Evolutionary conservation across 2,113 vertebrate species (phyloP).

Genomic region (Muntiacus muntjak): DNA sequence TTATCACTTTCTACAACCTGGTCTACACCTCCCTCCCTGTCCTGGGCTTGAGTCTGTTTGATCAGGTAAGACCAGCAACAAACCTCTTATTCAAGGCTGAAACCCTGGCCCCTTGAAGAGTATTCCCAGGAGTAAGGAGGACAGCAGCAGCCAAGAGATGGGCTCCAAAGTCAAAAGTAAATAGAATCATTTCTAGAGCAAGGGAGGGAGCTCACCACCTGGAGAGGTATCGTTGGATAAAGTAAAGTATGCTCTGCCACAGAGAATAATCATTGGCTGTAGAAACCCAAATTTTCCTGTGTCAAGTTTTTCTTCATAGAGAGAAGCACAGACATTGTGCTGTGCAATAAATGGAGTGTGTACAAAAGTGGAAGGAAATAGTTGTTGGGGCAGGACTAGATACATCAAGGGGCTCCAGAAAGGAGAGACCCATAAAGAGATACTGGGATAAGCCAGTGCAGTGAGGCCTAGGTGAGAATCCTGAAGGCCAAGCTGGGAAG

Average conservation of each 20-base stretch:
- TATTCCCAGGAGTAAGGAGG: not conserved
- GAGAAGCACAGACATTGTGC: not conserved
- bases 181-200: conserved; percentile 16
- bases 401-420: not conserved
- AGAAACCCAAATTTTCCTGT: conserved; percentile 5
- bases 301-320: conserved; percentile 27
- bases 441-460: not conserved
- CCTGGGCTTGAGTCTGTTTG: conserved; percentile 93
- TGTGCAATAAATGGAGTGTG: not conserved
- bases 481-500: not conserved
- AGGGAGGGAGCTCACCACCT: not conserved
- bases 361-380: conserved; percentile 9
- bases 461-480: not conserved
- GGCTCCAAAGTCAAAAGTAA: not conserved
- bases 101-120: not conserved
- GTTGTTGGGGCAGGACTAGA: not conserved
- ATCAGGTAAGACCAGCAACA: conserved; percentile 85
- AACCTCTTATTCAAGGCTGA: not conserved
- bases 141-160: not conserved
- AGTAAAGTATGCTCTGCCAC: not conserved
- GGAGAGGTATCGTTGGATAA: not conserved
- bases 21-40: conserved; percentile 94
- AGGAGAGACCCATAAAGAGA: not conserved
- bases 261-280: not conserved
- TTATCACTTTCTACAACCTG: conserved; percentile 94